Evolutionary conservation across 1,140 invertebrate genomes (phyloP), one percentile per base, ranked within the genome.

Genomic region (Ylistrum balloti): DNA sequence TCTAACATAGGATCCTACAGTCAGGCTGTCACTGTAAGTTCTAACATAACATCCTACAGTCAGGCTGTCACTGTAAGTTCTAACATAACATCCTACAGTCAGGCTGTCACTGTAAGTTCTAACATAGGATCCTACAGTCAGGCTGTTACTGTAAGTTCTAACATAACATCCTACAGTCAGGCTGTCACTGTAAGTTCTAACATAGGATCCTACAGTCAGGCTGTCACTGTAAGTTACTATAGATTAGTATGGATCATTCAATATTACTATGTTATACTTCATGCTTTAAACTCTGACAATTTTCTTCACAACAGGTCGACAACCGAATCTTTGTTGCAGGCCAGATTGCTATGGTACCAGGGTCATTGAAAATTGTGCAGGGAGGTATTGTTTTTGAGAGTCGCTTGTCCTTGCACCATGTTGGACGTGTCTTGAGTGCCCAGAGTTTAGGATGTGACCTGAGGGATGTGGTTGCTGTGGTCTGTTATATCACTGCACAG

Each of bases 41-140:
- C 98, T 10, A 98, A 99, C 95, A 99, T 99, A 93, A 98, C 98
- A 22, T 98, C 99, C 38, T 99, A 99, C 96, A 99, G 98, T 95
- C 99, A 99, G 97, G 98, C 98, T 33, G 97, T 98, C 90, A 97
- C 97, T 96, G 98, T 98, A 95, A 88, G 91, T 45, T 98, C 98
- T 10, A 98, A 99, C 95, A 99, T 99, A 93, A 98, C 98, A 22
- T 98, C 99, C 38, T 99, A 99, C 96, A 99, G 98, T 95, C 99
- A 99, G 97, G 98, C 98, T 33, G 97, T 98, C 90, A 97, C 97
- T 96, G 98, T 98, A 95, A 88, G 91, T 45, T 98, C 98, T 10
- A 99, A 99, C 95, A 99, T 99, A 93, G 99, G 98, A n/a, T 98
- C 99, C 35, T 74, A 74, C 56, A 74, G 56, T 74, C 56, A 74